Percentiles rank a stretch among this genome's conserved stretches.
phyloP scores from a whole-genome alignment of 1,140 invertebrate genomes.

The Adelges cooleyi region DNA sequence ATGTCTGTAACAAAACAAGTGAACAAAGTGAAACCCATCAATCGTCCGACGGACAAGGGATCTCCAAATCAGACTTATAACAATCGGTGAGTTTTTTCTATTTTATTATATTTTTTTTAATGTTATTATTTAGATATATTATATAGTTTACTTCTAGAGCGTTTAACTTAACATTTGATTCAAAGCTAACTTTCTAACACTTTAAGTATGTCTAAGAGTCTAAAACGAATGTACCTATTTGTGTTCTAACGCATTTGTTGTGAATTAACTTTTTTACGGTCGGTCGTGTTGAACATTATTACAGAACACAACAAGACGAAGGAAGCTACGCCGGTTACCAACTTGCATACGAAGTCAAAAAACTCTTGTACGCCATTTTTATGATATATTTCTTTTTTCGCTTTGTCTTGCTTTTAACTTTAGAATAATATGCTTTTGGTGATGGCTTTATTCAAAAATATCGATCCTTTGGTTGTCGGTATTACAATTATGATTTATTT shows the following conservation, averaged over 20 bases:
- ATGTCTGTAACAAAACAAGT: slow-evolving; percentile 12
- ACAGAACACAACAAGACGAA: slow-evolving; percentile 23
- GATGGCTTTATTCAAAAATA: neutral
- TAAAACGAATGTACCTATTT: neutral
- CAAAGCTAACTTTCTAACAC: no score
- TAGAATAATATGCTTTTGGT: neutral
- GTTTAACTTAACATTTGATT: neutral
- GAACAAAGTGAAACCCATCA: slow-evolving; percentile 21
- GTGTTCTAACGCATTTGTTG: neutral
- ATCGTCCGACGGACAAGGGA: slow-evolving; percentile 12
- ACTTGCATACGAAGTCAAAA: slow-evolving; percentile 98
- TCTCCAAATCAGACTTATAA: slow-evolving; percentile 5
- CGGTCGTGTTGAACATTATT: slow-evolving; percentile 14
- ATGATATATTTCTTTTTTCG: neutral
- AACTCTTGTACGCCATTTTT: slow-evolving; percentile 83
- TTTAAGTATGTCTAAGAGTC: neutral
- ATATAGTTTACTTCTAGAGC: no score
- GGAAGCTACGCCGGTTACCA: slow-evolving; percentile 79
- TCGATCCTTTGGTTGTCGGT: neutral
- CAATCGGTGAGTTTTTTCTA: slow-evolving; percentile 4
- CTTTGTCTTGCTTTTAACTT: neutral
- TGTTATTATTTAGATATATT: no score
- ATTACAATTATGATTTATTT: neutral
- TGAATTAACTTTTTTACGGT: neutral
- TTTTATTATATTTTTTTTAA: no score